These are phyloP conservation scores for Pelobates cultripes DNA, from an alignment of 2,797 vertebrate genomes.

Conservation along the genomic window DNA sequence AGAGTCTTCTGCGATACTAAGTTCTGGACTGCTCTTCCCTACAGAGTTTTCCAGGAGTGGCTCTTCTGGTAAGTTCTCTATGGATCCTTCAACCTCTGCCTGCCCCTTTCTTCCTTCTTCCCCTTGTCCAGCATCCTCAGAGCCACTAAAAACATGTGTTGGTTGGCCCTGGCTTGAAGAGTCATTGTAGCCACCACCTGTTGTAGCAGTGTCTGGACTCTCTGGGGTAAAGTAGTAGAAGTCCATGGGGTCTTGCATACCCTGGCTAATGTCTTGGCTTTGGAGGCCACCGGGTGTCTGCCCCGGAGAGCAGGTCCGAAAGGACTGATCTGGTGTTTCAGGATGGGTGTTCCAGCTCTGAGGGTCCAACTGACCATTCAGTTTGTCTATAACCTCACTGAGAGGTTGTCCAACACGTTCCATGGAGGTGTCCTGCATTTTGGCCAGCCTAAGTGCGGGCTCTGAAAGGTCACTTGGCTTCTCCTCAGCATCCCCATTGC, in stretches of 20 bases:
- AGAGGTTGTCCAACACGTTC: conserved; percentile 85
- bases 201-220: conserved; percentile 87
- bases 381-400: conserved; percentile 84
- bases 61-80: conserved; percentile 55
- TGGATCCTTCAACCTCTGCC: conserved; percentile 60
- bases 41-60: background rate
- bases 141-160: conserved; percentile 86
- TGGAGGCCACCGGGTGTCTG: conserved; percentile 77
- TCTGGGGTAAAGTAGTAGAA: conserved; percentile 89
- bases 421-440: conserved; percentile 94
- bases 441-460: conserved; percentile 76
- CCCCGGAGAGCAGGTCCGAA: conserved; percentile 83
- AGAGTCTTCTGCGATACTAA: conserved; percentile 72
- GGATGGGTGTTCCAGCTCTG: conserved; percentile 59
- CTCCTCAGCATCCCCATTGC: conserved; percentile 15
- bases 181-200: conserved; percentile 94
- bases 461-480: accelerated
- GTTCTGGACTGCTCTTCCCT: conserved; percentile 69
- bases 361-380: conserved; percentile 79
- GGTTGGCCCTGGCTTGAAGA: conserved; percentile 88
- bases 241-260: conserved; percentile 79
- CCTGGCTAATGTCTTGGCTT: conserved; percentile 68
- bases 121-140: conserved; percentile 78
- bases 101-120: conserved; percentile 70
- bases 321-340: conserved; percentile 79